Evolutionary conservation across 30 jellyfish, hydroid and myxozoan genomes (phyloP).

Genomic region (Clytia hemisphaerica): DNA sequence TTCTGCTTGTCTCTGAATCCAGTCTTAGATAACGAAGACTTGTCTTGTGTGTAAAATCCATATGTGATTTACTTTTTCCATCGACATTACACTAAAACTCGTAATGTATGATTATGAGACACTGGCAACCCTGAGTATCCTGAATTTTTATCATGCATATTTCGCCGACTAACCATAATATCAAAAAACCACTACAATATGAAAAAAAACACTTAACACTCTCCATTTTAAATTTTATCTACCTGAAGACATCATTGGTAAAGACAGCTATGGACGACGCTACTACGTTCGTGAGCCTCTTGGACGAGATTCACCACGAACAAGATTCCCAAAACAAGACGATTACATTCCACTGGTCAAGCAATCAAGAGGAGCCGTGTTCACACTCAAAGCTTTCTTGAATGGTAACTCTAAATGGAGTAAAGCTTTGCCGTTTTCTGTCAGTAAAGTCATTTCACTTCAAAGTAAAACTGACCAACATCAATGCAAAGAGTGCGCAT

Average conservation of each 20-base stretch:
- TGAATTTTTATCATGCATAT: no score
- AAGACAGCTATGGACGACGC: conserved; percentile 64
- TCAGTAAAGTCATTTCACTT: conserved; percentile 30
- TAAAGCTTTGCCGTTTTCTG: conserved; percentile 60
- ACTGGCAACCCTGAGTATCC: no score
- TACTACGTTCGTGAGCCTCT: conserved; percentile 75
- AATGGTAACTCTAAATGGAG: conserved; percentile 57
- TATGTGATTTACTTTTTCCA: no score
- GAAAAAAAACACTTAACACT: not conserved
- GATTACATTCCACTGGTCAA: conserved; percentile 84
- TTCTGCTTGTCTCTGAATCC: no score
- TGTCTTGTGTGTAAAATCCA: no score
- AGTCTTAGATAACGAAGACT: no score
- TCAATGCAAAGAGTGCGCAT: conserved; percentile 57
- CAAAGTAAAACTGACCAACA: conserved; percentile 45
- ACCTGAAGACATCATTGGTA: conserved; percentile 70
- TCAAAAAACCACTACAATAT: not conserved
- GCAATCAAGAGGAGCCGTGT: conserved; percentile 74
- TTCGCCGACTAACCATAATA: not conserved
- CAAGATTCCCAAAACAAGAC: conserved; percentile 58
- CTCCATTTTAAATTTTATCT: not conserved
- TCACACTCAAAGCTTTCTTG: conserved; percentile 62
- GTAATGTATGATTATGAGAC: no score
- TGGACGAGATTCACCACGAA: conserved; percentile 58
- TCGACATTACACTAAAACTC: no score